These are phyloP conservation scores for Sebastes kiyomatsui DNA, from an alignment of 2,797 vertebrate species.

Conservation along the genomic window DNA sequence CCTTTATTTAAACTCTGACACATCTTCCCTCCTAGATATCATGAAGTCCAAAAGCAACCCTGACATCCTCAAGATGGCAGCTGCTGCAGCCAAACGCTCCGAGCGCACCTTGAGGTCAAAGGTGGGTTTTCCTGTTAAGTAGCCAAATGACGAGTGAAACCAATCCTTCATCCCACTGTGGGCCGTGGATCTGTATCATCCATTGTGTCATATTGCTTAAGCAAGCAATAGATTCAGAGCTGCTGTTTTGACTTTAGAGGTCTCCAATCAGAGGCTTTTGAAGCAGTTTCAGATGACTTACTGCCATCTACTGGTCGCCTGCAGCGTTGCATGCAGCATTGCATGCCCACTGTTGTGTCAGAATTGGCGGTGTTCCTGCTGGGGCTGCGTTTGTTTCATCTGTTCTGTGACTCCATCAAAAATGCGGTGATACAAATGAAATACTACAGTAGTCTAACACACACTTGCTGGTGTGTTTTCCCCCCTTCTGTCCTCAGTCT, in stretches of 20 bases:
- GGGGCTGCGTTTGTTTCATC: slow-evolving; percentile 3
- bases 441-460: slow-evolving; percentile 67
- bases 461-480: slow-evolving; percentile 71
- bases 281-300: slow-evolving; percentile 11
- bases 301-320: slow-evolving; percentile 69
- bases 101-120: slow-evolving; percentile 87
- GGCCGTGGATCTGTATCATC: background rate
- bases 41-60: slow-evolving; percentile 91
- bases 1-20: background rate
- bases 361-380: background rate
- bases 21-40: slow-evolving; percentile 74
- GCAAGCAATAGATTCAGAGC: background rate
- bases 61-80: slow-evolving; percentile 88
- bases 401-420: slow-evolving; percentile 30
- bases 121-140: slow-evolving; percentile 63
- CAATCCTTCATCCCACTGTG: background rate
- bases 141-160: background rate
- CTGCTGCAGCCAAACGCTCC: slow-evolving; percentile 85
- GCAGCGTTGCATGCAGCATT: slow-evolving; percentile 31
- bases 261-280: background rate
- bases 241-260: background rate
- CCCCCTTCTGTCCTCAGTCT: slow-evolving; percentile 83
- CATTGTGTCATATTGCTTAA: background rate
- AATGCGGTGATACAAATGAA: slow-evolving; percentile 37
- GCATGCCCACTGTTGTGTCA: slow-evolving; percentile 12